Base-by-base conservation (phyloP, 2,888 invertebrate species). In the Furcula furcula region DNA sequence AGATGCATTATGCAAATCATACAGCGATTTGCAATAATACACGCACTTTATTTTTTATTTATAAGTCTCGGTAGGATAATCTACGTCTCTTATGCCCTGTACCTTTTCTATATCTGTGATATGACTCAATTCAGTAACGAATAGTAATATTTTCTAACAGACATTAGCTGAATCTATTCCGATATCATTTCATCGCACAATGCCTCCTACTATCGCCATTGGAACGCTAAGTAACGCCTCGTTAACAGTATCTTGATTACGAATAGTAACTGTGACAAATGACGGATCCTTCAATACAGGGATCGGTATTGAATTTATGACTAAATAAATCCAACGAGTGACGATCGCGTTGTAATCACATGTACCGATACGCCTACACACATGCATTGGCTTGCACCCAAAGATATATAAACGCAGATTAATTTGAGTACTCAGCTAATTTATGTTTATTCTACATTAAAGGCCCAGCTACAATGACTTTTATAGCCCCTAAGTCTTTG, bases 401-500 rank as follows among this genome's bases (percentile, higher is more conserved):
- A 55, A 45, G 18, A 27, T 31, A 38, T 29, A 25, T 31, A 40
- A 42, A 42, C 29, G 9, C 26, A 38, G 36, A 28, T 31, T 16
- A 48, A 44, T 32, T n/a, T 46, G 38, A 46, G 27, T 12, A 34
- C 9, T 15, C 14, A n/a, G 31, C 19, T 33, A 21, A 25, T 35
- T 29, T 31, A 11, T 22, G 7, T 12, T 31, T 25, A 30, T 23
- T 26, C 13, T 18, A 21, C 27, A 11, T 16, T 25, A 29, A 62
- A 55, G 54, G 50, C 40, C 46, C 42, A 46, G 45, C 45, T 58
- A 52, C 48, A 52, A 45, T 40, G 40, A 51, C 55, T 45, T 65
- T 72, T 66, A 70, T 64, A 39, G 44, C 50, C 50, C 41, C 40
- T 47, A 48, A 50, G 45, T 55, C 55, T 66, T 67, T 71, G 52